Conservation (phyloP, 2,113 vertebrate species). For the Lathamus discolor region DNA sequence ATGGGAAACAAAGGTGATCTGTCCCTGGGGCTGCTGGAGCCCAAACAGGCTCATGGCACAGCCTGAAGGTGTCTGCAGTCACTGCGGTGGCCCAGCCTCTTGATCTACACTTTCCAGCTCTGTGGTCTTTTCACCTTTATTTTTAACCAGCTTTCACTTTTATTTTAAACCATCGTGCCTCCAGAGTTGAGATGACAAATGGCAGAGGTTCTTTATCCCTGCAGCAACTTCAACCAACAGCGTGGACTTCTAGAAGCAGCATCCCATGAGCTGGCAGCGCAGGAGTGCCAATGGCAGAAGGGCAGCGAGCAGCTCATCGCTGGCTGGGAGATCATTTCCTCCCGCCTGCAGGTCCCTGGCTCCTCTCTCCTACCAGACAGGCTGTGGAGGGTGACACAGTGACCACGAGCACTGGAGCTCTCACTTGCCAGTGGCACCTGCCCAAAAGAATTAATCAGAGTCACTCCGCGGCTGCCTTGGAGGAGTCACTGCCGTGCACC, state of each 20-base stretch:
- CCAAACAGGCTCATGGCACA: no score
- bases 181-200: no score
- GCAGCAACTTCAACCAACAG: neutral
- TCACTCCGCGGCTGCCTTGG: neutral
- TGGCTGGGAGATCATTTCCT: neutral
- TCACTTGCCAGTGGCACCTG: neutral
- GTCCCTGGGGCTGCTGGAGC: no score
- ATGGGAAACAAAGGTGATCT: no score
- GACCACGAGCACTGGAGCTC: neutral
- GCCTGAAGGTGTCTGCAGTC: no score
- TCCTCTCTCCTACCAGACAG: neutral
- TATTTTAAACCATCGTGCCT: no score
- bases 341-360: neutral
- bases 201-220: neutral
- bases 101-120: no score
- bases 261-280: neutral
- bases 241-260: neutral
- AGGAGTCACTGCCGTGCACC: neutral
- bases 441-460: slow-evolving; percentile 26
- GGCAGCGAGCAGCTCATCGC: neutral
- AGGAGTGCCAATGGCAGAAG: neutral
- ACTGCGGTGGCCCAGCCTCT: no score
- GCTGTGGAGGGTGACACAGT: neutral
- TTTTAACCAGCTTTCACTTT: no score
- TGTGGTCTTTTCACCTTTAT: no score